These are phyloP conservation scores for Pygmarrhopalites habei DNA, from an alignment of 1,140 invertebrate species.

Conservation along the genomic window DNA sequence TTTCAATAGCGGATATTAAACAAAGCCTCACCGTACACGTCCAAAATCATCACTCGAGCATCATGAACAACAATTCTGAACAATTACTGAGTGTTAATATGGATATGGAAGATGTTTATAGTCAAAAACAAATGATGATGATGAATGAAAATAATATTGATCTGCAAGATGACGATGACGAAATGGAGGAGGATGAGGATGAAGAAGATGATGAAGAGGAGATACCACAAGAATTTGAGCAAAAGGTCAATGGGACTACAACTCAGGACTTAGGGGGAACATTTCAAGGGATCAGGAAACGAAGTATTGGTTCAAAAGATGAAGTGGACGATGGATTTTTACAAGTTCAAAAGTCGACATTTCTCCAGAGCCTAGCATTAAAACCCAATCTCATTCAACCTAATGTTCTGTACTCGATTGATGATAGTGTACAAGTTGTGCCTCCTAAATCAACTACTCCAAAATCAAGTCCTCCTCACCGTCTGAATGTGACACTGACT, in stretches of 20 bases:
- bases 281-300: not conserved
- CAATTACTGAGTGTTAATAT: too few species aligned
- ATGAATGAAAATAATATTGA: slow-evolving; percentile 4
- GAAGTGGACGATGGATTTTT: not conserved
- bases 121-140: too few species aligned
- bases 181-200: slow-evolving; percentile 36
- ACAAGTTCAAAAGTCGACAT: slow-evolving; percentile 43
- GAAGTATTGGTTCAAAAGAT: not conserved
- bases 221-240: slow-evolving; percentile 37
- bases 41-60: slow-evolving; percentile 46
- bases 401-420: slow-evolving; percentile 21
- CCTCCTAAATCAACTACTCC: not conserved
- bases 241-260: too few species aligned
- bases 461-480: not conserved
- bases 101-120: too few species aligned
- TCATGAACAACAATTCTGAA: slow-evolving; percentile 11
- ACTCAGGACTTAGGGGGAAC: too few species aligned
- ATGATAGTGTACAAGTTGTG: too few species aligned
- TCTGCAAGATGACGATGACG: not conserved
- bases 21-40: slow-evolving; percentile 87
- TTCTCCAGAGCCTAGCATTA: slow-evolving; percentile 44
- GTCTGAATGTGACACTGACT: not conserved
- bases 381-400: too few species aligned
- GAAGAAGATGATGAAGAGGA: slow-evolving; percentile 40
- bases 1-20: slow-evolving; percentile 84